These are phyloP conservation scores for Leiothrix lutea DNA, from an alignment of 2,113 vertebrate genomes.

Conservation along the genomic window DNA sequence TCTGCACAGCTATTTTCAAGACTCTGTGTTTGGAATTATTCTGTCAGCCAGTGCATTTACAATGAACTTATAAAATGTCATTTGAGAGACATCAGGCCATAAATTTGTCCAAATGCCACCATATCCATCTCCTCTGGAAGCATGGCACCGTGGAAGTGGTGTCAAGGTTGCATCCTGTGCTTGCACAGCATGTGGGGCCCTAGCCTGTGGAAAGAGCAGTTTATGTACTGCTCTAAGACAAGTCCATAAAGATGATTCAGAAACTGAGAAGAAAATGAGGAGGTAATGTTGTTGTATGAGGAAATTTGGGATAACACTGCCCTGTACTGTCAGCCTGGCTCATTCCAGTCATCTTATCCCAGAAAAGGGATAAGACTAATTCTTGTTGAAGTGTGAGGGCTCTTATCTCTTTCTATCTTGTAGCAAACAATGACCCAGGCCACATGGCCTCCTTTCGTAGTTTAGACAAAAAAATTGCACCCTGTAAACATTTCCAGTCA, in stretches of 20 bases:
- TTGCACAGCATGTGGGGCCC: background rate
- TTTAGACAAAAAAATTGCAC: background rate
- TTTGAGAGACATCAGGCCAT: background rate
- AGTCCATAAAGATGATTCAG: background rate
- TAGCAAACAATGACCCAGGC: background rate
- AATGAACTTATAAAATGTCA: background rate
- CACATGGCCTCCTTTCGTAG: background rate
- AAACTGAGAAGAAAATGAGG: background rate
- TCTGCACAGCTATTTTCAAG: background rate
- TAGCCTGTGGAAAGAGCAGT: background rate
- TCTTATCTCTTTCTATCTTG: background rate
- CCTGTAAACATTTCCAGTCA: background rate
- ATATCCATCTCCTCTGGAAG: background rate
- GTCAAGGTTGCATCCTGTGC: background rate
- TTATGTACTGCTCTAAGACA: background rate
- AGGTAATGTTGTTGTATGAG: background rate
- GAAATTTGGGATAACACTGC: background rate
- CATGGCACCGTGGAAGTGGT: background rate
- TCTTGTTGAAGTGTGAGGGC: background rate
- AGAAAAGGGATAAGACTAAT: background rate
- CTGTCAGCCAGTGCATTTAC: background rate
- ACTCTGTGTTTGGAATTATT: background rate
- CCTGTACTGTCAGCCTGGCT: background rate
- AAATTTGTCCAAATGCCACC: background rate
- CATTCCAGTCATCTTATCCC: background rate